Conservation (phyloP, 2,113 vertebrate genomes). For the Talpa occidentalis region DNA sequence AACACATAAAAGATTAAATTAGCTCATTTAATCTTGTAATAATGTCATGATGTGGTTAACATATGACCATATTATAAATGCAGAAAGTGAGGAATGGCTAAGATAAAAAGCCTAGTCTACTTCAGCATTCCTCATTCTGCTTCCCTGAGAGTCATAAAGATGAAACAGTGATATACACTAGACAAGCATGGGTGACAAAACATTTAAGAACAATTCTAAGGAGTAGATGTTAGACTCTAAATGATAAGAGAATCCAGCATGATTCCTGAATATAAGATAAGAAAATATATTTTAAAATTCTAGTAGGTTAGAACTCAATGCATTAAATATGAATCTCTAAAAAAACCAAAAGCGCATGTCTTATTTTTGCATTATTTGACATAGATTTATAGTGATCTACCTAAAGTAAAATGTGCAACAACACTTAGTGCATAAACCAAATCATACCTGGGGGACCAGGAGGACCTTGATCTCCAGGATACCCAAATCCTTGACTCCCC, state of each 20-base stretch:
- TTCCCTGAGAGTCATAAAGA: neutral
- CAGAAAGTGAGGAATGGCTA: neutral
- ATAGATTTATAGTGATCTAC: neutral
- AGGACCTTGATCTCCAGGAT: conserved; percentile 90
- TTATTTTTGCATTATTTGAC: conserved; percentile 20
- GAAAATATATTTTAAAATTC: neutral
- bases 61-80: neutral
- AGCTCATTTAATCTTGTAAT: neutral
- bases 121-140: neutral
- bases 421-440: neutral
- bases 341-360: neutral
- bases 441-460: conserved; percentile 93
- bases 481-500: conserved; percentile 90
- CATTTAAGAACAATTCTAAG: neutral
- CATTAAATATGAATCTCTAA: neutral
- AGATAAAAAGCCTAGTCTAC: neutral
- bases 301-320: neutral
- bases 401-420: neutral
- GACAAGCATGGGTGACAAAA: neutral
- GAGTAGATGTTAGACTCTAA: neutral
- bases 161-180: neutral
- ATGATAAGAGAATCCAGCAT: neutral
- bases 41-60: neutral
- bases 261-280: neutral
- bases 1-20: neutral